phyloP scores from a whole-genome alignment of 2,888 invertebrate species.

The Embidobia sp. region DNA sequence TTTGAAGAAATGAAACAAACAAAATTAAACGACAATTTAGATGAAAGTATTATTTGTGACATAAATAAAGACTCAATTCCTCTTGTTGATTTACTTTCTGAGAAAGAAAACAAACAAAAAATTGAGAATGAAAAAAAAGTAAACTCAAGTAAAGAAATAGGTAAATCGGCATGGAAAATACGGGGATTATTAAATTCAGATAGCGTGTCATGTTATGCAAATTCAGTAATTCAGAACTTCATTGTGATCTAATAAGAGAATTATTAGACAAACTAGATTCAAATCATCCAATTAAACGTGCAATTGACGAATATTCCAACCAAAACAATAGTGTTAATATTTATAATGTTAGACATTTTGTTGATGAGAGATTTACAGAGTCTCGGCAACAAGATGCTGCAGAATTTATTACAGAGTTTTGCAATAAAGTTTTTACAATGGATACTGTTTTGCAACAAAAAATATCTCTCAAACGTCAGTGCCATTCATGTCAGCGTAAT shows the following conservation, averaged over 20 bases:
- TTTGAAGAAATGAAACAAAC: no score
- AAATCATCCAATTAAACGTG: slow-evolving; percentile 1
- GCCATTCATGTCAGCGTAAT: not conserved
- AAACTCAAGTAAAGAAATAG: no score
- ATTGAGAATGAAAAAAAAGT: no score
- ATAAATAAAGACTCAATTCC: no score
- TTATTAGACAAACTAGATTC: not conserved
- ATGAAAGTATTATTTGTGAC: no score
- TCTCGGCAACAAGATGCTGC: not conserved
- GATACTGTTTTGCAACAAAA: not conserved
- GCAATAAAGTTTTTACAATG: not conserved
- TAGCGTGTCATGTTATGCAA: slow-evolving; percentile 31
- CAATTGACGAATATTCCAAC: not conserved
- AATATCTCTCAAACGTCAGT: not conserved
- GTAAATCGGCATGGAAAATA: not conserved
- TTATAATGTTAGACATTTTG: not conserved
- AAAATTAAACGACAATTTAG: no score
- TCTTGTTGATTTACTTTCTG: no score
- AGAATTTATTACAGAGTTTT: not conserved
- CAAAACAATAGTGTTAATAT: not conserved
- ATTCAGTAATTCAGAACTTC: slow-evolving; percentile 16
- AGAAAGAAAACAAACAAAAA: no score
- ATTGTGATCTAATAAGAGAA: slow-evolving; percentile 7
- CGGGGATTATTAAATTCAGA: slow-evolving; percentile 14
- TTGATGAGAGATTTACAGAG: not conserved